Percentiles rank a stretch among this genome's conserved stretches.
Evolutionary conservation across 2,797 vertebrate genomes (phyloP).

Genomic region (Streptopelia turtur): DNA sequence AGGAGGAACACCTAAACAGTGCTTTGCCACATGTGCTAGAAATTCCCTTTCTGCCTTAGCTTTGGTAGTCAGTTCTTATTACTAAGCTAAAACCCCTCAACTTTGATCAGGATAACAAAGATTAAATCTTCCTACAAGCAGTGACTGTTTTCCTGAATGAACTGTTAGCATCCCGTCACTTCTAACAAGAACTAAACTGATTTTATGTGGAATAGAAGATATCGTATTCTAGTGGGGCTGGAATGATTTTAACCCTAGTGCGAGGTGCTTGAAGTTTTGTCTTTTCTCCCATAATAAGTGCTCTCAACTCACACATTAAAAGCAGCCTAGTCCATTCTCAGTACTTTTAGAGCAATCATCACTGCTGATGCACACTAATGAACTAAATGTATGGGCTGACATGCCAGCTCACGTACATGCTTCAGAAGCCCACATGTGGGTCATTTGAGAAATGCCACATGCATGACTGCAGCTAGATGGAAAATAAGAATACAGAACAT

Average conservation of each 20-base stretch:
- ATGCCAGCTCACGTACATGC: neutral
- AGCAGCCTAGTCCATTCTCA: neutral
- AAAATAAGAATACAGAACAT: neutral
- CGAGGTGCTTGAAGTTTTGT: too few relatives aligned
- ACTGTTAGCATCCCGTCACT: neutral
- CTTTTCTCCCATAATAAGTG: neutral
- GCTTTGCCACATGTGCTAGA: neutral
- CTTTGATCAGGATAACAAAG: neutral
- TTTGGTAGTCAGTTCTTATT: neutral
- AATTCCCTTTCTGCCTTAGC: neutral
- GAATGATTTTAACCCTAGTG: neutral
- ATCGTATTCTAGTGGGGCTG: fast-evolving
- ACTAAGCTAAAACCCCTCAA: neutral
- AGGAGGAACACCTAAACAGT: fast-evolving
- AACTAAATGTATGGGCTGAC: neutral
- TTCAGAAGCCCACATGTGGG: neutral
- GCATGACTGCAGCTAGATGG: too few relatives aligned
- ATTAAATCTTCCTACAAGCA: neutral
- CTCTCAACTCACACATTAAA: neutral
- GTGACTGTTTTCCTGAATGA: neutral
- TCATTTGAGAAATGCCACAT: fast-evolving
- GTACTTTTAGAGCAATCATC: neutral
- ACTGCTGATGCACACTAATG: neutral
- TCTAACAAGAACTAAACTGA: neutral
- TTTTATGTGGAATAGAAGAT: neutral